Base-by-base conservation (phyloP, 2,888 invertebrate genomes). In the Melieria omissa region DNA sequence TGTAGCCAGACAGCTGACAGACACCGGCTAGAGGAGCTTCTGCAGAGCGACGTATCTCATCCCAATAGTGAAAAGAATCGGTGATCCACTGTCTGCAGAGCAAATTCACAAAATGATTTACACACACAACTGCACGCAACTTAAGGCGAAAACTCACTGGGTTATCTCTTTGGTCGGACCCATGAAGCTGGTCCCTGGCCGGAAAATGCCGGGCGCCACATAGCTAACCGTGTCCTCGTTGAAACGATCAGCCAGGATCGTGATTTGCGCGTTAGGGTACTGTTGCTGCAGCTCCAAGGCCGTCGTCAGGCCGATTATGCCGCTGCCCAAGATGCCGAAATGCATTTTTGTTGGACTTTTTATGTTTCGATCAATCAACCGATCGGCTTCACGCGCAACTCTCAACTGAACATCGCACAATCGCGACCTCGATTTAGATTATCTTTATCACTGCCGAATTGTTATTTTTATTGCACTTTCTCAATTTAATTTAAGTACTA, bases 151-250 rank as follows among this genome's bases (percentile, higher is more conserved):
- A n/a, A 76, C 82, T 81, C 85, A 92, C 90, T 91, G 90, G 5
- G 95, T 94, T 46, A 93, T 90, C 77, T 91, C 90, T 72, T 90
- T 88, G 0, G 89, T 90, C 1, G 93, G 91, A 4, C 94, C 95
- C 79, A 88, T 88, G 81, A 93, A 95, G 76, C 91, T 91, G 0
- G 91, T 89, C 7, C 93, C 92, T 0, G 96, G 94, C 64, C 95
- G 88, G 83, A 96, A 96, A 47, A 97, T 89, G 4, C 97, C 97
- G 0, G 96, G 96, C 0, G 97, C 97, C 0, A 95, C 94, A 84
- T 90, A 89, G 84, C 96, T 96, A 0, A 93, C 92, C 0, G 95
- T 96, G 12, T 95, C 91, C 65, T 89, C 87, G 76, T 90, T 88
- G 82, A 95, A 96, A 77, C 90, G 90, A 71, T 95, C 93, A 0